phyloP scores from a whole-genome alignment of 2,888 invertebrate species.

The Asteroscopus sphinx region DNA sequence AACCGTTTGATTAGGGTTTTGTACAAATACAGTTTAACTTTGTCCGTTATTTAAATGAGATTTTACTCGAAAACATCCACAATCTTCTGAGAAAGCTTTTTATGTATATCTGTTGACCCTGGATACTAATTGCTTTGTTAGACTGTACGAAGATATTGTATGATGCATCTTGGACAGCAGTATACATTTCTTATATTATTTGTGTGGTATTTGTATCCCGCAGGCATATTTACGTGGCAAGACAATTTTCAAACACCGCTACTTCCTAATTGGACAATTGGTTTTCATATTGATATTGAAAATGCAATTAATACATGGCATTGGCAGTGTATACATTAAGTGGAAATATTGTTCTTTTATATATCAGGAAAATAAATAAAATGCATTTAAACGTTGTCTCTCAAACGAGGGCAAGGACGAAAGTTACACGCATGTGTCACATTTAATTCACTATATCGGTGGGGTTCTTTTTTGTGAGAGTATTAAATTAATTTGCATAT shows the following conservation, averaged over 20 bases:
- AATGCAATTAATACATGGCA: conserved; percentile 23
- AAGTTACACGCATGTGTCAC: conserved; percentile 40
- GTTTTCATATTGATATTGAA: conserved; percentile 15
- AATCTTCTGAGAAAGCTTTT: too few relatives aligned
- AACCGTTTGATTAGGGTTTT: too few relatives aligned
- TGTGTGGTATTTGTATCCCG: conserved; percentile 1
- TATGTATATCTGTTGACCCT: too few relatives aligned
- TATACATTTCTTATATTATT: background rate
- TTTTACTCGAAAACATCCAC: too few relatives aligned
- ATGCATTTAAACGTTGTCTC: conserved; percentile 31
- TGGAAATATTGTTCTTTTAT: conserved; percentile 25
- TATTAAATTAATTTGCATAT: conserved; percentile 35
- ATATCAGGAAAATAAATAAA: conserved; percentile 42
- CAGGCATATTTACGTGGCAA: background rate
- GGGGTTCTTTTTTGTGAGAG: conserved; percentile 33
- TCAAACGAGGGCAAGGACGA: conserved; percentile 50
- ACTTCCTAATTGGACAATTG: conserved; percentile 30
- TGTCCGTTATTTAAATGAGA: too few relatives aligned
- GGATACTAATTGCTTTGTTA: too few relatives aligned
- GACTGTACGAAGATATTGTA: background rate
- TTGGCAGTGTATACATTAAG: conserved; percentile 23
- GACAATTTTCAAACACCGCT: conserved; percentile 13
- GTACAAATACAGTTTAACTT: too few relatives aligned
- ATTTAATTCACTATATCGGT: conserved; percentile 39
- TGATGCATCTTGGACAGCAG: background rate